A percentile compares a stretch with the other conserved stretches of the same genome.
phyloP scores from a whole-genome alignment of 1,140 invertebrate species.

The Hormaphis cornu region DNA sequence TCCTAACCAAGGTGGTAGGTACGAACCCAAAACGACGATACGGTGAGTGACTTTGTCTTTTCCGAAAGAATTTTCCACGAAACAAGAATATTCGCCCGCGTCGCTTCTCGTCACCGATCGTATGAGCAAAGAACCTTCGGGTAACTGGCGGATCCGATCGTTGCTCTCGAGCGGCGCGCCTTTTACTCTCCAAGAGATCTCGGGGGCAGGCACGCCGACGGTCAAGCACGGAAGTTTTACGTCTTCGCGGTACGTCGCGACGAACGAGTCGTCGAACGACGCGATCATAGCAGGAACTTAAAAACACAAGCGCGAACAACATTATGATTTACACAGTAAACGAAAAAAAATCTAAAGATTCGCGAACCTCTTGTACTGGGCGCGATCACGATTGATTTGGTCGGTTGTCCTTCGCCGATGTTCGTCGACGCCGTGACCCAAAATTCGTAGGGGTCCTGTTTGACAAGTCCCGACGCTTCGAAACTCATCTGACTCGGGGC shows the following conservation, averaged over 20 bases:
- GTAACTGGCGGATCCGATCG: conserved; percentile 69
- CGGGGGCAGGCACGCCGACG: conserved; percentile 77
- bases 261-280: conserved; percentile 82
- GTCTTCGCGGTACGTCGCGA: conserved; percentile 81
- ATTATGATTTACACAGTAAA: conserved; percentile 14
- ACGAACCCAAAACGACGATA: conserved; percentile 77
- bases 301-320: conserved; percentile 37
- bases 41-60: conserved; percentile 84
- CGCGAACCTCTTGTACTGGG: conserved; percentile 64
- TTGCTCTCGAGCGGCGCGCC: conserved; percentile 55
- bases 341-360: not conserved
- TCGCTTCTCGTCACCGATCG: conserved; percentile 78
- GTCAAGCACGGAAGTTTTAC: conserved; percentile 82
- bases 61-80: conserved; percentile 85
- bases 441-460: conserved; percentile 77
- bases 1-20: too few relatives aligned
- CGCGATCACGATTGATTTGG: conserved; percentile 70
- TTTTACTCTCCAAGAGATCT: conserved; percentile 76
- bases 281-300: conserved; percentile 84
- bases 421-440: conserved; percentile 90
- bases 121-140: conserved; percentile 83
- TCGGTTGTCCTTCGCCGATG: conserved; percentile 83
- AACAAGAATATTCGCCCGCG: conserved; percentile 82
- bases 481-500: conserved; percentile 56
- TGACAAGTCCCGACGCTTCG: conserved; percentile 73